A percentile compares a stretch with the other conserved stretches of the same genome.
phyloP scores from a whole-genome alignment of 2,888 invertebrate species.

The Eristalinus sepulchralis region DNA sequence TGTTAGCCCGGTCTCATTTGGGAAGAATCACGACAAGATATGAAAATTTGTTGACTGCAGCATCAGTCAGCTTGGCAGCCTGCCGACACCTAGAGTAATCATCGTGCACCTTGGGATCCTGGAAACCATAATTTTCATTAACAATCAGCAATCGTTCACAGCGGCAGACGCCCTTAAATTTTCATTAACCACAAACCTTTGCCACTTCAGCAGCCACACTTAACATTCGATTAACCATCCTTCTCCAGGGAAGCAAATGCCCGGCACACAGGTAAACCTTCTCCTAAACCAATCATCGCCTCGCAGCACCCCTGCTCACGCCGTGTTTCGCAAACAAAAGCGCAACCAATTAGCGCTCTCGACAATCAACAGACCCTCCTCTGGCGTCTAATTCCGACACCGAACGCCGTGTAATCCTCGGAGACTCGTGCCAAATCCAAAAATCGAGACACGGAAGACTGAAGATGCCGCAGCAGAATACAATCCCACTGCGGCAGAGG shows the following conservation, averaged over 20 bases:
- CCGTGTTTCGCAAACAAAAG: neutral
- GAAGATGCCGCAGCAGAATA: slow-evolving; percentile 33
- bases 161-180: neutral
- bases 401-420: neutral
- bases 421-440: neutral
- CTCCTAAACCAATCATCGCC: neutral
- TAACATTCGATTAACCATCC: neutral
- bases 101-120: too few relatives aligned
- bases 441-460: neutral
- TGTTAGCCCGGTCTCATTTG: too few relatives aligned
- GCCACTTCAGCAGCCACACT: neutral
- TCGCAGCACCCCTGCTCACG: neutral
- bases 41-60: too few relatives aligned
- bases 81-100: too few relatives aligned
- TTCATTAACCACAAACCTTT: neutral
- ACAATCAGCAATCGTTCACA: too few relatives aligned
- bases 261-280: neutral
- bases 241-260: too few relatives aligned
- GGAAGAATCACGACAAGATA: too few relatives aligned
- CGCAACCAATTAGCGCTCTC: neutral
- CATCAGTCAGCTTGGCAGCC: too few relatives aligned
- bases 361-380: neutral
- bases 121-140: too few relatives aligned
- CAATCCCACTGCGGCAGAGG: neutral
- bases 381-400: neutral